Percentiles rank a stretch among this genome's conserved stretches.
phyloP scores from a whole-genome alignment of 2,797 vertebrate species.

The Anabas testudineus region DNA sequence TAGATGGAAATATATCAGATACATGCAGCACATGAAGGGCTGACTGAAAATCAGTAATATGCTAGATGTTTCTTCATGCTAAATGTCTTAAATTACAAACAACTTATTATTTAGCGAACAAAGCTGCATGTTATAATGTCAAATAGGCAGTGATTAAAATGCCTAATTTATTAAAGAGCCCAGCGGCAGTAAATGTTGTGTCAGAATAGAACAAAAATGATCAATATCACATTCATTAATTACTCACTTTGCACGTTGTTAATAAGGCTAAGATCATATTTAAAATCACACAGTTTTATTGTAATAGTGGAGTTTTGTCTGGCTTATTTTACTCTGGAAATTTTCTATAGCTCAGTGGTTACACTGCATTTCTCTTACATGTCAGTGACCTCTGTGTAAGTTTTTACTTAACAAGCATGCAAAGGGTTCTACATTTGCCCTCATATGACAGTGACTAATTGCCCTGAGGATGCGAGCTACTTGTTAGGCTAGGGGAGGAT shows the following conservation, averaged over 20 bases:
- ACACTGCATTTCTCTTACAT: constrained; percentile 81
- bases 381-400: constrained; percentile 88
- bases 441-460: constrained; percentile 90
- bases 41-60: constrained; percentile 34
- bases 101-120: neutral
- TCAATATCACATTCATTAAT: constrained; percentile 5
- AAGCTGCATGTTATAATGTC: neutral
- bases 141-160: neutral
- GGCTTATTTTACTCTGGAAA: constrained; percentile 57
- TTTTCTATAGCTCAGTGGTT: constrained; percentile 75
- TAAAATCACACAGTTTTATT: constrained; percentile 41
- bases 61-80: neutral
- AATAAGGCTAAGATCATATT: constrained; percentile 24
- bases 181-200: neutral
- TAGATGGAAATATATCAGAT: constrained; percentile 27
- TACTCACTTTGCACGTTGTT: constrained; percentile 15
- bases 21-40: constrained; percentile 17
- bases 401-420: constrained; percentile 90
- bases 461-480: constrained; percentile 86
- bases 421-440: constrained; percentile 88
- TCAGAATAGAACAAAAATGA: neutral
- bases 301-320: constrained; percentile 53
- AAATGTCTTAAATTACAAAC: neutral
- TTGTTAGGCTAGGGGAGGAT: constrained; percentile 86
- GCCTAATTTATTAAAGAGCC: neutral